phyloP scores from a whole-genome alignment of 2,113 vertebrate species.

The Ammodramus savannarum region DNA sequence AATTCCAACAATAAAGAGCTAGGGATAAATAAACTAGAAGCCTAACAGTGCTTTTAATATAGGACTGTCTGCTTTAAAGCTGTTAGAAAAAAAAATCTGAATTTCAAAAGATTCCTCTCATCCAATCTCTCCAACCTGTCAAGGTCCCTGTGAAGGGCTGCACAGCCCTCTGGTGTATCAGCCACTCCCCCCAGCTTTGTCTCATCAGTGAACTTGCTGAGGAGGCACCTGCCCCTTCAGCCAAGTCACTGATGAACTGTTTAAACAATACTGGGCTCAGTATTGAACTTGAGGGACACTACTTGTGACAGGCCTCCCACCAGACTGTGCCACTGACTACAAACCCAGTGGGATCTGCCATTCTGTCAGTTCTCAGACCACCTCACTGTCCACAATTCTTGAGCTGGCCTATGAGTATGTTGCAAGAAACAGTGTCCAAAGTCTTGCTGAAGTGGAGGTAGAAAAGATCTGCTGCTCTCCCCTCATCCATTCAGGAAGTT shows the following conservation, averaged over 20 bases:
- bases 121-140: background rate
- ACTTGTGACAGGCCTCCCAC: background rate
- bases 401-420: background rate
- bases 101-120: background rate
- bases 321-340: background rate
- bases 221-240: background rate
- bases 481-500: background rate
- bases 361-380: background rate
- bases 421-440: background rate
- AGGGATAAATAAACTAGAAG: background rate
- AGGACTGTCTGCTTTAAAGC: background rate
- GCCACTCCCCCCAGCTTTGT: background rate
- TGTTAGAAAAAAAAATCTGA: background rate
- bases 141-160: background rate
- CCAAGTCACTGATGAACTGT: background rate
- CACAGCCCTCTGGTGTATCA: background rate
- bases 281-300: background rate
- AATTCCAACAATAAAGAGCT: background rate
- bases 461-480: background rate
- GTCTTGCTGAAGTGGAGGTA: rapidly evolving
- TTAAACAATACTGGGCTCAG: background rate
- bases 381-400: background rate
- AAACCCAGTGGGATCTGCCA: rapidly evolving
- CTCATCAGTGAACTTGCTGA: background rate
- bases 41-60: background rate